Evolutionary conservation across 2,888 invertebrate species (phyloP).

Genomic region (Cephus rjabovi): DNA sequence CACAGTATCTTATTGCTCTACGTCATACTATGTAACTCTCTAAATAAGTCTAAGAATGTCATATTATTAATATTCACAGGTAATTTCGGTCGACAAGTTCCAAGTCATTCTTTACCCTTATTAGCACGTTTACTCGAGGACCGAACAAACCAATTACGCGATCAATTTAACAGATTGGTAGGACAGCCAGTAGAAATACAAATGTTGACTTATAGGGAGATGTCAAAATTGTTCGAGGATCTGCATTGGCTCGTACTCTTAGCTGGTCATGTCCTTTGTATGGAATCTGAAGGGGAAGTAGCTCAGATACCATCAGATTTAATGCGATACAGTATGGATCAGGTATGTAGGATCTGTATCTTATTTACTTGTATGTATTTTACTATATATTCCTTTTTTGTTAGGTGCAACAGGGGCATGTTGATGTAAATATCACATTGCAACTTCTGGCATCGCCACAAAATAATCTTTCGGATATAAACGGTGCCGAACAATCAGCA

Average conservation of each 20-base stretch:
- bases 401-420: constrained; percentile 49
- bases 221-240: constrained; percentile 85
- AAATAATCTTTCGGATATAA: constrained; percentile 54
- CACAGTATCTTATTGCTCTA: not conserved
- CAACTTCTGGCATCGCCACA: constrained; percentile 68
- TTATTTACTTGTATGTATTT: constrained; percentile 8
- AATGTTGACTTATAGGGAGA: constrained; percentile 51
- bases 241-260: constrained; percentile 90
- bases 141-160: constrained; percentile 71
- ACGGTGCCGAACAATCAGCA: constrained; percentile 46
- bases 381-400: not conserved
- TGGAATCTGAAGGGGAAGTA: constrained; percentile 76
- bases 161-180: constrained; percentile 61
- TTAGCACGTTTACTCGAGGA: constrained; percentile 77
- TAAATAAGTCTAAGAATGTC: constrained; percentile 6
- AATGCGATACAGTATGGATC: constrained; percentile 73
- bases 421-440: constrained; percentile 67
- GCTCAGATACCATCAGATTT: constrained; percentile 76
- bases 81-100: constrained; percentile 73
- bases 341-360: constrained; percentile 53
- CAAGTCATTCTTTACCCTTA: constrained; percentile 75
- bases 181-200: constrained; percentile 37
- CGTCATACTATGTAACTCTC: not conserved
- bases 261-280: constrained; percentile 75
- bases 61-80: constrained; percentile 48